These are phyloP conservation scores for Triplophysa dalaica DNA, from an alignment of 2,113 vertebrate genomes.

Conservation along the genomic window DNA sequence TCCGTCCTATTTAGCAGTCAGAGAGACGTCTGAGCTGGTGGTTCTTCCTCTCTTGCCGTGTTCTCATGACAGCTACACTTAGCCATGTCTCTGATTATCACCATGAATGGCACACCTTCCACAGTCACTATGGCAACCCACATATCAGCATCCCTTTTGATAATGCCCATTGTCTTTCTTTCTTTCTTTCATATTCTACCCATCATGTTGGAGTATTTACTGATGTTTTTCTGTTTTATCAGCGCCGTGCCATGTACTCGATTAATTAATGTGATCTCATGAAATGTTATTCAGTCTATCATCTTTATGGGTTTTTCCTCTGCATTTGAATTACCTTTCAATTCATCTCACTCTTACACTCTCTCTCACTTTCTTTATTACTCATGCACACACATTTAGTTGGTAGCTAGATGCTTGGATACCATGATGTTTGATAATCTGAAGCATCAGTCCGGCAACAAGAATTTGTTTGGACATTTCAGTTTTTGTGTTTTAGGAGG, in stretches of 20 bases:
- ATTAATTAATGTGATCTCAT: slow-evolving; percentile 55
- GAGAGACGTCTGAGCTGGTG: slow-evolving; percentile 3
- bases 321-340: slow-evolving; percentile 43
- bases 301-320: slow-evolving; percentile 49
- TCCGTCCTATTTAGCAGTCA: slow-evolving; percentile 26
- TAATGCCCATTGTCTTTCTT: slow-evolving; percentile 35
- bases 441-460: not conserved
- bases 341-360: not conserved
- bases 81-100: slow-evolving; percentile 65
- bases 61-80: slow-evolving; percentile 69
- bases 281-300: slow-evolving; percentile 48
- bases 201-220: slow-evolving; percentile 9
- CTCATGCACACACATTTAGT: not conserved
- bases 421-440: not conserved
- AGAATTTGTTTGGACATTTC: not conserved
- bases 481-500: no score
- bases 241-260: slow-evolving; percentile 42
- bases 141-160: slow-evolving; percentile 66
- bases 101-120: slow-evolving; percentile 71
- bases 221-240: slow-evolving; percentile 37
- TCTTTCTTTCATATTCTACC: not conserved
- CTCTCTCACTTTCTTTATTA: not conserved
- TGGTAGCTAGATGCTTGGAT: not conserved
- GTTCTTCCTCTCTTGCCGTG: slow-evolving; percentile 38
- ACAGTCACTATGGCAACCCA: slow-evolving; percentile 78